Evolutionary conservation across 2,888 invertebrate species (phyloP).

Genomic region (Sarcophaga variegata): DNA sequence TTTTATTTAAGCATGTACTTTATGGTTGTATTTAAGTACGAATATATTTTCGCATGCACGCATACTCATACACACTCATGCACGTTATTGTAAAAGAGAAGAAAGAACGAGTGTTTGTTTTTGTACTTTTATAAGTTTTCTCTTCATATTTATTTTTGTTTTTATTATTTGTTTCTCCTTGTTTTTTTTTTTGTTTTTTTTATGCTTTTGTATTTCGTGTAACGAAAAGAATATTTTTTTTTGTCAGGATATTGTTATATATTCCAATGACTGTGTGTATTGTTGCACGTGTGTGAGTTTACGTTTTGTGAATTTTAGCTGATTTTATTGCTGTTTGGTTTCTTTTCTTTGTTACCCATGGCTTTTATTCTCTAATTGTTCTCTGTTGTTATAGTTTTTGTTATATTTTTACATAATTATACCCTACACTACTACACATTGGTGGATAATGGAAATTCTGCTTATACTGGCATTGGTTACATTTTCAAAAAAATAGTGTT

Average conservation of each 20-base stretch:
- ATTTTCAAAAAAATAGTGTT: no score
- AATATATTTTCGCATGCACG: no score
- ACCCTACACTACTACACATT: no score
- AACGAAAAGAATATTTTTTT: neutral
- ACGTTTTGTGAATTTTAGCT: neutral
- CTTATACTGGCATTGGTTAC: no score
- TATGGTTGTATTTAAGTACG: slow-evolving; percentile 13
- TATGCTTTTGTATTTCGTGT: neutral
- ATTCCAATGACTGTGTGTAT: neutral
- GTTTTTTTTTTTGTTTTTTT: neutral
- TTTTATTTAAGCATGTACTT: slow-evolving; percentile 27
- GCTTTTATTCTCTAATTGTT: neutral
- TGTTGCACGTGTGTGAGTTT: neutral
- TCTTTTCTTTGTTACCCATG: neutral
- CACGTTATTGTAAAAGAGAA: neutral
- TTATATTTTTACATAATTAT: neutral
- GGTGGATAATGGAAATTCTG: no score
- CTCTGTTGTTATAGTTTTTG: neutral
- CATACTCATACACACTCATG: neutral
- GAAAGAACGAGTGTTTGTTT: neutral
- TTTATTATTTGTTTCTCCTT: neutral
- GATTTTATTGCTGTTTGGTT: slow-evolving; percentile 4
- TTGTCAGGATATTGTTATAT: neutral
- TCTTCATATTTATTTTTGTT: neutral
- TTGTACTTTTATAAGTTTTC: neutral